A percentile compares a stretch with the other conserved stretches of the same genome.
These are phyloP conservation scores for Drosophila hydei DNA, from an alignment of 1,140 invertebrate genomes.

Conservation along the genomic window DNA sequence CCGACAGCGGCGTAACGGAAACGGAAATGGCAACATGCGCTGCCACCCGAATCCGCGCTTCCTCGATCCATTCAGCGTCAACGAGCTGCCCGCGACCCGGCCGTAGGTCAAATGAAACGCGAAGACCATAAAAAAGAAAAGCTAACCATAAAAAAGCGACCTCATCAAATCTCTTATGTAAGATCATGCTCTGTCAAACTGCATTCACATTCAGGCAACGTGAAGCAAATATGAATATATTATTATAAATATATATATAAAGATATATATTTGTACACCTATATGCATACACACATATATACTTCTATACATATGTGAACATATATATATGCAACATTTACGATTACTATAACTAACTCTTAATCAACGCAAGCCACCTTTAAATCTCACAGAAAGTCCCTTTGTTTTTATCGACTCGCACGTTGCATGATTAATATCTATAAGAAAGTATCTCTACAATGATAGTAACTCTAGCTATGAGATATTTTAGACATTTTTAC, in stretches of 20 bases:
- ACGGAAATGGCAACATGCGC: constrained; percentile 79
- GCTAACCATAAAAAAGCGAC: constrained; percentile 18
- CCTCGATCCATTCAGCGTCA: neutral
- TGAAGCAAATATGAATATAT: too few relatives aligned
- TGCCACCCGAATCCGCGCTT: constrained; percentile 18
- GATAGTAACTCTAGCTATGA: too few relatives aligned
- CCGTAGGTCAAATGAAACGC: constrained; percentile 25
- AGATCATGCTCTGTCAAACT: constrained; percentile 2
- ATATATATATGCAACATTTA: too few relatives aligned
- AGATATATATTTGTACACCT: neutral
- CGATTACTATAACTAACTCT: too few relatives aligned
- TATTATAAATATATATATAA: neutral
- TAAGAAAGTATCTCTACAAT: too few relatives aligned
- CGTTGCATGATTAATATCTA: too few relatives aligned
- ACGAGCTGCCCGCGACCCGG: neutral
- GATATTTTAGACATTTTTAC: too few relatives aligned
- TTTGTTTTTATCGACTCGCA: too few relatives aligned
- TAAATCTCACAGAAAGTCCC: too few relatives aligned
- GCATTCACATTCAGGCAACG: neutral
- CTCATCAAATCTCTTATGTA: constrained; percentile 10
- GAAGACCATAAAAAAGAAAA: constrained; percentile 14
- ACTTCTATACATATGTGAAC: too few relatives aligned
- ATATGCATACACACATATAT: too few relatives aligned
- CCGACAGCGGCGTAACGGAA: constrained; percentile 73
- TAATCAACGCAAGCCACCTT: too few relatives aligned